A percentile compares a stretch with the other conserved stretches of the same genome.
phyloP scores from a whole-genome alignment of 2,113 vertebrate species.

The Pelvicachromis taeniatus region DNA sequence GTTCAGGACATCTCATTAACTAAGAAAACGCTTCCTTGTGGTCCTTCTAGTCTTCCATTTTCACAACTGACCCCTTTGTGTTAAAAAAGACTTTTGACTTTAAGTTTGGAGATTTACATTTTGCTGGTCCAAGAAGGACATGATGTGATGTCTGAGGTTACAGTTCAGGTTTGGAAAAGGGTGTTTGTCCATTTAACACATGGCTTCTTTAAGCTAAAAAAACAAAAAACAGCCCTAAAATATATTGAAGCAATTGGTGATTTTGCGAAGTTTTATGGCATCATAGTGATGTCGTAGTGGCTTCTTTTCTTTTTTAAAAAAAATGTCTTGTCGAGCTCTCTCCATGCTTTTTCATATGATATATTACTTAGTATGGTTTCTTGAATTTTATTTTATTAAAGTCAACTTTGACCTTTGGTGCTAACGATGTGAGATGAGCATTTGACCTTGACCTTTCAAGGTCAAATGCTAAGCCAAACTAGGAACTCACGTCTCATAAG shows the following conservation, averaged over 20 bases:
- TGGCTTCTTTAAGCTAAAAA: too few species aligned
- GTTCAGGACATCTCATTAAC: background rate
- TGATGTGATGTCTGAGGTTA: background rate
- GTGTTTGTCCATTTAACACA: background rate
- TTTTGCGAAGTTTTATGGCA: background rate
- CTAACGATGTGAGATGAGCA: too few species aligned
- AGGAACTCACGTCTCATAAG: rapidly evolving
- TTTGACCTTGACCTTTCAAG: too few species aligned
- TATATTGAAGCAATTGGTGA: background rate
- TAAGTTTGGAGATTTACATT: background rate
- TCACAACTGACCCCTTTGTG: background rate
- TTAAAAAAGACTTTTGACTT: background rate
- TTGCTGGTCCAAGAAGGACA: background rate
- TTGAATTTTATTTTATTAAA: background rate
- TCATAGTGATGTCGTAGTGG: background rate
- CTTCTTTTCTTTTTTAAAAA: rapidly evolving
- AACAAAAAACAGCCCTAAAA: too few species aligned
- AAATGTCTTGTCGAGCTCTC: background rate
- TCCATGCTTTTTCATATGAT: background rate
- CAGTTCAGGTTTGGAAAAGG: background rate
- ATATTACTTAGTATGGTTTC: background rate
- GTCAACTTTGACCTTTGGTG: background rate
- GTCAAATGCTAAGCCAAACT: background rate
- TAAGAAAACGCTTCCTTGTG: background rate
- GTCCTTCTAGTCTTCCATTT: background rate